phyloP scores from a whole-genome alignment of 2,113 vertebrate genomes.

The Myocastor coypus region DNA sequence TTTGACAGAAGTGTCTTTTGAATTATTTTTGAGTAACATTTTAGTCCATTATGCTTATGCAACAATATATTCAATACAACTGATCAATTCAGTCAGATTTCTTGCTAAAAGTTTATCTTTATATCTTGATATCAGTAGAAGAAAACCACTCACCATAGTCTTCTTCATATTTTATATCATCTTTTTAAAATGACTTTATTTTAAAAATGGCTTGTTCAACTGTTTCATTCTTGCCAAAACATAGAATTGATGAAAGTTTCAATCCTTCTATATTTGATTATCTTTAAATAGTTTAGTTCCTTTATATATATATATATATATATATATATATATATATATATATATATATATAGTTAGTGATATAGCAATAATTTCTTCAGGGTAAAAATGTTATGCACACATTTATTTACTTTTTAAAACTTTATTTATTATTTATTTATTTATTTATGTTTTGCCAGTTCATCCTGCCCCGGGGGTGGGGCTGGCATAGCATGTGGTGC shows the following conservation, averaged over 20 bases:
- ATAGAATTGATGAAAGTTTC: neutral
- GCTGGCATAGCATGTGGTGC: too few species aligned
- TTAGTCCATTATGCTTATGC: neutral
- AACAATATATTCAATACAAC: neutral
- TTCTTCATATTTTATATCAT: constrained; percentile 5
- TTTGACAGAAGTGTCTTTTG: neutral
- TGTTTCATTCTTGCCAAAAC: neutral
- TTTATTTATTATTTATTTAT: too few species aligned
- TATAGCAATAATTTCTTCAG: constrained; percentile 3
- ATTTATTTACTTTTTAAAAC: too few species aligned
- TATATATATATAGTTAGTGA: neutral
- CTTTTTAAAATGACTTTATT: neutral
- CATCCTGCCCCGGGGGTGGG: too few species aligned
- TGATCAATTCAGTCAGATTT: neutral
- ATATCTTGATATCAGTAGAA: neutral
- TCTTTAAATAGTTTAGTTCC: neutral
- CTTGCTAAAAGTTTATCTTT: neutral
- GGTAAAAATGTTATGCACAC: neutral
- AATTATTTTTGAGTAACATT: neutral
- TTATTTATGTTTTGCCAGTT: too few species aligned
- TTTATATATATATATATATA: too few species aligned
- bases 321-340: too few species aligned
- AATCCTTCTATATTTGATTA: neutral
- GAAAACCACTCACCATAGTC: neutral
- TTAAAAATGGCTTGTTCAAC: neutral